Evolutionary conservation across 2,888 invertebrate genomes (phyloP).

Genomic region (Ecliptopera silaceata): DNA sequence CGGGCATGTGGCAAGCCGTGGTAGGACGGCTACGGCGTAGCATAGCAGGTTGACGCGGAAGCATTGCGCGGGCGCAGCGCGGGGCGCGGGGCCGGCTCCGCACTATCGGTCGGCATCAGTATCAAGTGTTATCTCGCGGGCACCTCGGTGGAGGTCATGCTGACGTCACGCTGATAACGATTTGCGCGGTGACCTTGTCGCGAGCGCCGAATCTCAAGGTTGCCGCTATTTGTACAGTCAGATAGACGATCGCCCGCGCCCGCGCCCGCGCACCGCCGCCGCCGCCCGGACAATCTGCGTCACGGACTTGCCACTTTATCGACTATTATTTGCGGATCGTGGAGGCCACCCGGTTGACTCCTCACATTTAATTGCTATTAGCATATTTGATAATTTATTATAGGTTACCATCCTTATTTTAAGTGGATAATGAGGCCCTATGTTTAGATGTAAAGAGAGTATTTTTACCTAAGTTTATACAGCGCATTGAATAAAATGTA

Average conservation of each 20-base stretch:
- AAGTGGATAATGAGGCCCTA: neutral
- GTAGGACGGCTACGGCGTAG: neutral
- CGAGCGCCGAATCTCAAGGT: conserved; percentile 80
- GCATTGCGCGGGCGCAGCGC: conserved; percentile 38
- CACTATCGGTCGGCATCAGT: conserved; percentile 75
- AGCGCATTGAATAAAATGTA: too few species aligned
- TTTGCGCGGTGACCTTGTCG: conserved; percentile 82
- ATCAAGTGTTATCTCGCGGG: conserved; percentile 72
- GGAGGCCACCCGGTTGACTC: conserved; percentile 60
- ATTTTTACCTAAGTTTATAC: neutral
- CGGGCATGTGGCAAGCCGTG: conserved; percentile 7
- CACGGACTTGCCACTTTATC: conserved; percentile 69
- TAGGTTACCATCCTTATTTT: neutral
- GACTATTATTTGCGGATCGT: conserved; percentile 67
- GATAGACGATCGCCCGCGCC: conserved; percentile 60
- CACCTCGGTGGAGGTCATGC: conserved; percentile 79
- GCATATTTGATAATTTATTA: conserved; percentile 3
- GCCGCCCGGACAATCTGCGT: conserved; percentile 50
- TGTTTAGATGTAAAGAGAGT: neutral
- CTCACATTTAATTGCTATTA: conserved; percentile 43
- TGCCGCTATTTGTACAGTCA: conserved; percentile 79
- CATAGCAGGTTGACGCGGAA: conserved; percentile 32
- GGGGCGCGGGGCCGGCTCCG: conserved; percentile 46
- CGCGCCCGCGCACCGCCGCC: conserved; percentile 51
- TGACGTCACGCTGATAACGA: conserved; percentile 82